Conservation (phyloP, 2,113 vertebrate species). For the Scartelaos histophorus region DNA sequence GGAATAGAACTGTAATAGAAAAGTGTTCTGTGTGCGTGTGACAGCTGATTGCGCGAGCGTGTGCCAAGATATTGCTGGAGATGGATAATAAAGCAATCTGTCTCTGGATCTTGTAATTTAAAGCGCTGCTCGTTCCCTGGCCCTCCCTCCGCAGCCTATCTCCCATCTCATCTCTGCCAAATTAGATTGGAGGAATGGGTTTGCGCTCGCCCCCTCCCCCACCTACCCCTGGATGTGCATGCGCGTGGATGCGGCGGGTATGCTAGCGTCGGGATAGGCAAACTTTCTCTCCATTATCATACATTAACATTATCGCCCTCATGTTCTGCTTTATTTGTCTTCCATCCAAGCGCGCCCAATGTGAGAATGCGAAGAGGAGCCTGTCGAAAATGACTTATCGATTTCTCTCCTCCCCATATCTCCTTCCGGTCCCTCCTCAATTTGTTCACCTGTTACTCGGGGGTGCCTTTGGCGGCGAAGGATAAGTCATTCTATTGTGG, state of each 20-base stretch:
- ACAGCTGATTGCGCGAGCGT: slow-evolving; percentile 46
- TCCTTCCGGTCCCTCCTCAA: slow-evolving; percentile 47
- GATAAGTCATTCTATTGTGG: slow-evolving; percentile 29
- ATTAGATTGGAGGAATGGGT: slow-evolving; percentile 61
- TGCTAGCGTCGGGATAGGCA: slow-evolving; percentile 8
- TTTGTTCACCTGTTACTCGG: slow-evolving; percentile 62
- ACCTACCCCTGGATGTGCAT: not conserved
- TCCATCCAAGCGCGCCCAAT: slow-evolving; percentile 21
- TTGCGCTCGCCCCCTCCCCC: not conserved
- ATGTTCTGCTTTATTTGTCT: slow-evolving; percentile 52
- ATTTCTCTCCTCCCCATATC: slow-evolving; percentile 48
- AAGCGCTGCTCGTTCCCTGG: slow-evolving; percentile 42
- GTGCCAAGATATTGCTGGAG: slow-evolving; percentile 52
- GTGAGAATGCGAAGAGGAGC: slow-evolving; percentile 30
- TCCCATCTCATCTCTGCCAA: slow-evolving; percentile 67
- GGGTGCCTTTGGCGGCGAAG: slow-evolving; percentile 34
- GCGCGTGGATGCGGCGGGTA: not conserved
- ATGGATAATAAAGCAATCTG: slow-evolving; percentile 73
- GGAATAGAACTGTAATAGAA: slow-evolving; percentile 56
- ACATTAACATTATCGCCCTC: slow-evolving; percentile 48
- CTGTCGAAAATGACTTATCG: slow-evolving; percentile 68
- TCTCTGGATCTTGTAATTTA: slow-evolving; percentile 70
- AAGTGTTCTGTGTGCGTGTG: slow-evolving; percentile 29
- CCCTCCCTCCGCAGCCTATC: slow-evolving; percentile 57
- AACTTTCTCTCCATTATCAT: slow-evolving; percentile 43